These are phyloP conservation scores for Scortum barcoo DNA, from an alignment of 2,113 vertebrate species.

Conservation along the genomic window DNA sequence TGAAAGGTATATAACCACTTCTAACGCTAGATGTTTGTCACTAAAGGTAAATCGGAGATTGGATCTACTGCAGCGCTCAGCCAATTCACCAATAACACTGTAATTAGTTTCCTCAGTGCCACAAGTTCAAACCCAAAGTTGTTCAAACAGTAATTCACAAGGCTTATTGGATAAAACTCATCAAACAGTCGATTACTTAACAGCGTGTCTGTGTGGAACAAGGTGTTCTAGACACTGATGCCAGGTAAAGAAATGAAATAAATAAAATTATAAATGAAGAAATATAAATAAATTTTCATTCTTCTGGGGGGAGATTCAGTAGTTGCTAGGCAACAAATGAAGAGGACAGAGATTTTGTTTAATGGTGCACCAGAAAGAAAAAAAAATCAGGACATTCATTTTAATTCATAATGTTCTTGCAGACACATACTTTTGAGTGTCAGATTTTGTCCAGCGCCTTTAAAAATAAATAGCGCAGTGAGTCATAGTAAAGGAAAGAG, in stretches of 20 bases:
- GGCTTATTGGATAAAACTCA: slow-evolving; percentile 42
- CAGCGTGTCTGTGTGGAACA: slow-evolving; percentile 38
- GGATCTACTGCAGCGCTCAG: neutral
- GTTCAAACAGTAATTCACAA: slow-evolving; percentile 31
- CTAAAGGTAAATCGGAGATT: slow-evolving; percentile 1
- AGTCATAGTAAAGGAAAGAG: neutral
- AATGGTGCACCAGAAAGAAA: slow-evolving; percentile 36
- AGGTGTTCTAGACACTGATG: slow-evolving; percentile 17
- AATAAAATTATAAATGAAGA: slow-evolving; percentile 23
- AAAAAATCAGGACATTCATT: slow-evolving; percentile 20
- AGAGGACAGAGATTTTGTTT: slow-evolving; percentile 35
- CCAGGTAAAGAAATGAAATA: slow-evolving; percentile 37
- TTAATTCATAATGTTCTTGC: slow-evolving; percentile 13
- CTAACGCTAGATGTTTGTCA: slow-evolving; percentile 20
- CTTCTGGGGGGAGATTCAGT: slow-evolving; percentile 18
- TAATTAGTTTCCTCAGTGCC: slow-evolving; percentile 35
- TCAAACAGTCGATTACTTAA: slow-evolving; percentile 25
- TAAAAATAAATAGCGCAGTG: slow-evolving; percentile 5
- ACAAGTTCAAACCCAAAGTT: slow-evolving; percentile 45
- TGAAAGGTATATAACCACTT: neutral
- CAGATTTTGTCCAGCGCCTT: slow-evolving; percentile 19
- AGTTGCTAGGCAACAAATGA: slow-evolving; percentile 76
- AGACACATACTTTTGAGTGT: slow-evolving; percentile 3
- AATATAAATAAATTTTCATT: slow-evolving; percentile 16
- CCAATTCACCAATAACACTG: slow-evolving; percentile 18